Conservation (phyloP, 2,888 invertebrate species). For the Ischnus inquisitorius region DNA sequence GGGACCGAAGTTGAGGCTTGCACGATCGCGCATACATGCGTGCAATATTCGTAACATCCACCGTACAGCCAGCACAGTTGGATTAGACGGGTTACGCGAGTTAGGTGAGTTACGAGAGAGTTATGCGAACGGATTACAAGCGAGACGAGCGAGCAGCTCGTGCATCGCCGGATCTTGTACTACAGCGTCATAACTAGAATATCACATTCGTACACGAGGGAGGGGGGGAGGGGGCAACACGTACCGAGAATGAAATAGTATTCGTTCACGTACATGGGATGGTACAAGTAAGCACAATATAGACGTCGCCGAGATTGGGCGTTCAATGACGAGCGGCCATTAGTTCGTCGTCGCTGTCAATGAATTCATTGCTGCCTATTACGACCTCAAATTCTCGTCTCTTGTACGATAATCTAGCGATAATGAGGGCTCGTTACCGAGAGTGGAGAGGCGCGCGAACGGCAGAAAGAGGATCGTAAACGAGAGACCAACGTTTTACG, state of each 20-base stretch:
- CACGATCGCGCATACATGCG: not conserved
- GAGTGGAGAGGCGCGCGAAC: slow-evolving; percentile 58
- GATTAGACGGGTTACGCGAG: slow-evolving; percentile 60
- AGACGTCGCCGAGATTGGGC: slow-evolving; percentile 59
- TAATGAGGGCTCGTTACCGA: slow-evolving; percentile 81
- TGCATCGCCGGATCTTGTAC: slow-evolving; percentile 25
- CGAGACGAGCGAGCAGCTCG: slow-evolving; percentile 41
- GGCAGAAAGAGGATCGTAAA: slow-evolving; percentile 42
- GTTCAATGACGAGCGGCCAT: slow-evolving; percentile 79
- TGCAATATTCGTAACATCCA: slow-evolving; percentile 2
- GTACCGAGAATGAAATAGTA: slow-evolving; percentile 19
- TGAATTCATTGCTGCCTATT: slow-evolving; percentile 81
- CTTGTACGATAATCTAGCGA: slow-evolving; percentile 83
- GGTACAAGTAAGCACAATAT: slow-evolving; percentile 23
- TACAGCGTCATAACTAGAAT: not conserved
- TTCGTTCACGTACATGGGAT: not conserved
- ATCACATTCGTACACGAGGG: not conserved
- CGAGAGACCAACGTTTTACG: slow-evolving; percentile 16
- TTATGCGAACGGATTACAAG: slow-evolving; percentile 62
- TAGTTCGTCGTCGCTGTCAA: slow-evolving; percentile 80
- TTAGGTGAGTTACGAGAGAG: slow-evolving; percentile 59
- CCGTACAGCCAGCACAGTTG: slow-evolving; percentile 24
- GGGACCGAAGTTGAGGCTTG: not conserved
- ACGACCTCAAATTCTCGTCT: slow-evolving; percentile 79
- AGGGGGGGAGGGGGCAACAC: too few relatives aligned